These are phyloP conservation scores for Murina feae DNA, from an alignment of 2,113 vertebrate genomes.

Conservation along the genomic window DNA sequence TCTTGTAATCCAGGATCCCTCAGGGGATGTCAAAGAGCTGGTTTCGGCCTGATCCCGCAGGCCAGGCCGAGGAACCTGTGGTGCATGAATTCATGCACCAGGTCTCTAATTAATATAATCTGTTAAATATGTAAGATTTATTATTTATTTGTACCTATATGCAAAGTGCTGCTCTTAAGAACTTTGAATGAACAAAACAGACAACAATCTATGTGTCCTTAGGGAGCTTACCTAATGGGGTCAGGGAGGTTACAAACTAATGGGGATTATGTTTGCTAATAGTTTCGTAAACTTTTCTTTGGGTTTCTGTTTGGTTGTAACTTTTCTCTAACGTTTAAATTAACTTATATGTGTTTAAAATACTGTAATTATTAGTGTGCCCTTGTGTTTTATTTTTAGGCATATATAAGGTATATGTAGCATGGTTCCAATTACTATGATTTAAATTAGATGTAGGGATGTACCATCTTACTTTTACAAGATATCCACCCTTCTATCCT, in stretches of 20 bases:
- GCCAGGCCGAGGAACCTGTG: too few relatives aligned
- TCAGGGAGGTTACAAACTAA: not conserved
- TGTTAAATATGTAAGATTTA: not conserved
- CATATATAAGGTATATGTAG: not conserved
- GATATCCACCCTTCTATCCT: not conserved
- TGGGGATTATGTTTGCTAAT: not conserved
- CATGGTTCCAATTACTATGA: not conserved
- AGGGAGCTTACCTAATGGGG: not conserved
- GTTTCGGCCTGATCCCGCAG: too few relatives aligned
- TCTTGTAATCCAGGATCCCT: too few relatives aligned
- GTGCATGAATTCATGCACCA: too few relatives aligned
- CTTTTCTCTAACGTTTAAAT: not conserved
- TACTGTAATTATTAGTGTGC: not conserved
- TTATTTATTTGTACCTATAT: not conserved
- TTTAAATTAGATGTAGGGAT: not conserved
- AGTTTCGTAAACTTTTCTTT: not conserved
- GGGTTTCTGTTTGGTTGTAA: slow-evolving; percentile 22
- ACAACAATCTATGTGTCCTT: not conserved
- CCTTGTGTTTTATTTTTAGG: not conserved
- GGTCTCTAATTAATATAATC: not conserved
- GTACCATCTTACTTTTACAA: not conserved
- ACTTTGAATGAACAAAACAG: not conserved
- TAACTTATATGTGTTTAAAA: slow-evolving; percentile 1
- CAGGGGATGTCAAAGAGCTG: too few relatives aligned
- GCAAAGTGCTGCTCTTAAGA: not conserved